Percentiles rank a stretch among this genome's conserved stretches.
Conservation (phyloP, 2,797 vertebrate species). For the Coranthus polyacanthus region DNA sequence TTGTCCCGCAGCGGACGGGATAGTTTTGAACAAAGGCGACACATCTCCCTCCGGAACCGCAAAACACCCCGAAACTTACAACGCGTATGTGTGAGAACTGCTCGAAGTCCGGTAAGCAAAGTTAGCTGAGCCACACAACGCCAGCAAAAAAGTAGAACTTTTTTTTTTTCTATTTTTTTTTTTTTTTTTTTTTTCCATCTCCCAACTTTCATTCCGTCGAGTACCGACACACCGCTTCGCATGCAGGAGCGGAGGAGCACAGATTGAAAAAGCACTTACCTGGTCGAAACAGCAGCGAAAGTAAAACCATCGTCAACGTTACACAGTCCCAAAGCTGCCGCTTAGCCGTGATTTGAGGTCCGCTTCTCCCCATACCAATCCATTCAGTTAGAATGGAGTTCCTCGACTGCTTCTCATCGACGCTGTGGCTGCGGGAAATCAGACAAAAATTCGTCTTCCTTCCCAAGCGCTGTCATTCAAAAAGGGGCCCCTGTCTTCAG, state of each 20-base stretch:
- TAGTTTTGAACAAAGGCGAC: slow-evolving; percentile 13
- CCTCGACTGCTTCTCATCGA: slow-evolving; percentile 83
- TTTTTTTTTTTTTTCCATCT: slow-evolving; percentile 48
- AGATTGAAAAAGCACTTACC: slow-evolving; percentile 76
- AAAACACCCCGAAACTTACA: neutral
- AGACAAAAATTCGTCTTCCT: slow-evolving; percentile 80
- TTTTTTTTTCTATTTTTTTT: too few relatives aligned
- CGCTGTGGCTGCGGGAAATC: slow-evolving; percentile 83
- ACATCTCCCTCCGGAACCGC: neutral
- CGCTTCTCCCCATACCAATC: slow-evolving; percentile 91
- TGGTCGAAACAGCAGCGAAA: slow-evolving; percentile 85
- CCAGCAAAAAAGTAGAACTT: slow-evolving; percentile 43
- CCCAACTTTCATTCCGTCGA: slow-evolving; percentile 47
- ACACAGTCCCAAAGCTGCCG: slow-evolving; percentile 87
- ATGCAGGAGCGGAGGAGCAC: slow-evolving; percentile 56
- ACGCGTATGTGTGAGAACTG: too few relatives aligned
- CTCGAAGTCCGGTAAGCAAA: neutral
- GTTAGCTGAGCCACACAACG: neutral
- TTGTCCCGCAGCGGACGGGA: slow-evolving; percentile 42
- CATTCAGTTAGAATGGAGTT: slow-evolving; percentile 89
- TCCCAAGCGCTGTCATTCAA: slow-evolving; percentile 83
- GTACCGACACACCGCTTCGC: slow-evolving; percentile 38
- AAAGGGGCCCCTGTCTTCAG: slow-evolving; percentile 77
- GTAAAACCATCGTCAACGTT: slow-evolving; percentile 83
- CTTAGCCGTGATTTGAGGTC: slow-evolving; percentile 88